phyloP scores from a whole-genome alignment of 2,888 invertebrate genomes.

The Pseudococcus viburni region DNA sequence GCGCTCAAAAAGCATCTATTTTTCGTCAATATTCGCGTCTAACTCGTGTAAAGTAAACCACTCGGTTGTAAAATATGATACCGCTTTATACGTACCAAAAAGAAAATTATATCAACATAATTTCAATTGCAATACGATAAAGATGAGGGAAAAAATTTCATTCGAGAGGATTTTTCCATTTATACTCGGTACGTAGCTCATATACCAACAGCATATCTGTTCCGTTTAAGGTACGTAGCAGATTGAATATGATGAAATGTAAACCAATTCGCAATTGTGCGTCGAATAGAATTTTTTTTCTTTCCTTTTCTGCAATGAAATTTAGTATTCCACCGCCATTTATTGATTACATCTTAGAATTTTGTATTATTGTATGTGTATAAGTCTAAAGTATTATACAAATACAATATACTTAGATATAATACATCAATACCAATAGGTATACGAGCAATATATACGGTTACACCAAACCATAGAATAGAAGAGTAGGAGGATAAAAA shows the following conservation, averaged over 20 bases:
- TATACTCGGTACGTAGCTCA: background rate
- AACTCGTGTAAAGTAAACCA: background rate
- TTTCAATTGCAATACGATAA: slow-evolving; percentile 24
- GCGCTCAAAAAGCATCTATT: slow-evolving; percentile 8
- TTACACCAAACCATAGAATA: background rate
- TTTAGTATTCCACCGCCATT: slow-evolving; percentile 34
- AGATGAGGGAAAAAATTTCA: background rate
- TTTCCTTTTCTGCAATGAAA: background rate
- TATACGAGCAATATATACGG: background rate
- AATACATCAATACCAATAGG: background rate
- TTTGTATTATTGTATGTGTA: background rate
- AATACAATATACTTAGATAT: background rate
- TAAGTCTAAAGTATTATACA: background rate
- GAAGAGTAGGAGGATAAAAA: background rate
- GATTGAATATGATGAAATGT: slow-evolving; percentile 49
- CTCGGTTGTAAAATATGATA: slow-evolving; percentile 32
- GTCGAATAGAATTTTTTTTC: slow-evolving; percentile 3
- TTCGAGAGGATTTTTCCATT: slow-evolving; percentile 4
- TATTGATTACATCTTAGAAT: slow-evolving; percentile 19
- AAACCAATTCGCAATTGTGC: slow-evolving; percentile 2
- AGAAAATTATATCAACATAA: slow-evolving; percentile 27
- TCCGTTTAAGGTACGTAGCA: background rate
- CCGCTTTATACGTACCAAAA: background rate
- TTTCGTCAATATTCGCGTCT: background rate
- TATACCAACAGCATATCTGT: background rate